phyloP scores from a whole-genome alignment of 2,888 invertebrate genomes.

The Candidula unifasciata region DNA sequence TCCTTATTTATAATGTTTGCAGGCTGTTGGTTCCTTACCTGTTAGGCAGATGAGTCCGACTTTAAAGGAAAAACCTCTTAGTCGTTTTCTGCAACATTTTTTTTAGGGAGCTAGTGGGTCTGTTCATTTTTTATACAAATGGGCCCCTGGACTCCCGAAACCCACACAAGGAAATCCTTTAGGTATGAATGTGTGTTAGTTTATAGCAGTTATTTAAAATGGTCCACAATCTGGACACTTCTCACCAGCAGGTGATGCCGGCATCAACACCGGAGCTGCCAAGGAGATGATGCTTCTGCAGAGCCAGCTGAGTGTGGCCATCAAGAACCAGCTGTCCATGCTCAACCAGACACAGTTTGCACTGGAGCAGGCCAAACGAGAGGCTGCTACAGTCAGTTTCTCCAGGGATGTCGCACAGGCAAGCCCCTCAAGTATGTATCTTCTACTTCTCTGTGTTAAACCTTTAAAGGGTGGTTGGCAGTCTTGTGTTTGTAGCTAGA shows the following conservation, averaged over 20 bases:
- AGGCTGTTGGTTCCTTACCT: too few relatives aligned
- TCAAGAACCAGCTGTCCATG: slow-evolving; percentile 51
- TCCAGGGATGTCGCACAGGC: background rate
- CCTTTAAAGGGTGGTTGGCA: too few relatives aligned
- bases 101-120: background rate
- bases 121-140: too few relatives aligned
- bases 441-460: background rate
- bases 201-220: too few relatives aligned
- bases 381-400: background rate
- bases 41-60: too few relatives aligned
- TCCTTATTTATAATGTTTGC: too few relatives aligned
- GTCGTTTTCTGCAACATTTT: too few relatives aligned
- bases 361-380: slow-evolving; percentile 48
- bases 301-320: slow-evolving; percentile 47
- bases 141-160: too few relatives aligned
- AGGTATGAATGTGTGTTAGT: too few relatives aligned
- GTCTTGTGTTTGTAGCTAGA: too few relatives aligned
- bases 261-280: slow-evolving; percentile 31
- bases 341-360: slow-evolving; percentile 48
- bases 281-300: slow-evolving; percentile 49
- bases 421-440: background rate
- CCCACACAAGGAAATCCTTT: too few relatives aligned
- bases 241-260: slow-evolving; percentile 4
- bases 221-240: background rate
- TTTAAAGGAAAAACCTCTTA: too few relatives aligned